Base-by-base conservation (phyloP, 2,888 invertebrate genomes). In the Sphaerophoria taeniata region DNA sequence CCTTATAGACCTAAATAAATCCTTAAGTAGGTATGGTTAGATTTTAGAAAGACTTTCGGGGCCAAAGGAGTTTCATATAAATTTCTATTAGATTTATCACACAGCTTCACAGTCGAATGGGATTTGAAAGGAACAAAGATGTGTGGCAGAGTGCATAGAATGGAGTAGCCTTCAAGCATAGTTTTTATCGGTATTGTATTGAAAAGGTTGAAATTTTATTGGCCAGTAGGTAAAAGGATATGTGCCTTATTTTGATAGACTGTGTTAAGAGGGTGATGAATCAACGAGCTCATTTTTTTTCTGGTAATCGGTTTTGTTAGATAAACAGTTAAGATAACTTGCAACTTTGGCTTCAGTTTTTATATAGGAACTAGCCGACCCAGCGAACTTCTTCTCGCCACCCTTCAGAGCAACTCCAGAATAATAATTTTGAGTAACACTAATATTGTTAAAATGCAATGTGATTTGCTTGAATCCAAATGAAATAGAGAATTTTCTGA, bases 31-130 rank as follows among this genome's bases (percentile, higher is more conserved):
- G 11, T 45, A 31, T 11, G 16, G 31, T n/a, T 31, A 4, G 16
- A 6, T 31, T 43, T 24, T 24, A 24, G 24, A 2, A 24, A 24
- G 24, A 43, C 43, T 43, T 43, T 9, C 12, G 9, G 3, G 51
- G 16, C 9, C 24, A 14, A 69, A 45, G 33, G 45, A 45, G 56
- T 39, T 39, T 69, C 45, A 65, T 51, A 79, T 77, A 70, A 63
- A 72, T 77, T 69, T 77, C 77, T 82, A 83, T 78, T 78, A 71
- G 70, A 83, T 78, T 83, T 77, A 77, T 78, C 47, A 60, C 49
- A 36, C 49, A 36, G 34, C 60, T 43, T 60, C 60, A 33, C 49
- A 49, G 36, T 47, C 14, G 61, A 51, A 51, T 72, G 60, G 24
- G 72, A 49, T 60, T 60, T 16, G 31, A 61, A 31, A 51, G 58